Conservation (phyloP, 2,888 invertebrate genomes). For the Drosophila niveifrons region DNA sequence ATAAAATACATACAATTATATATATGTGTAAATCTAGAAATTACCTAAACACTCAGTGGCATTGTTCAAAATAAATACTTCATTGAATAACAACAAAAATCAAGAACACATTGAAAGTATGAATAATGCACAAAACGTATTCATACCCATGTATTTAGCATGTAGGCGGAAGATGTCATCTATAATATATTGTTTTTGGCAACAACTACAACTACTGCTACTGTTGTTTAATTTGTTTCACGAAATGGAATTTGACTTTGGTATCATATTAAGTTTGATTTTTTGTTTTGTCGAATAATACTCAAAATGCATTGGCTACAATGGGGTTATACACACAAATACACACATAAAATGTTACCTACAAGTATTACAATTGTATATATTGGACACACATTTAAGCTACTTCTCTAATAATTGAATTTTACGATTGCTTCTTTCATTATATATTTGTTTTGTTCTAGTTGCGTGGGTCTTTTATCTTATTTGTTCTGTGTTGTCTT, state of each 20-base stretch:
- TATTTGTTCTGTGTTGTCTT: slow-evolving; percentile 25
- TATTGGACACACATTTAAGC: slow-evolving; percentile 67
- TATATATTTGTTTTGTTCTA: slow-evolving; percentile 47
- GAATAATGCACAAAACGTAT: slow-evolving; percentile 18
- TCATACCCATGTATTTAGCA: slow-evolving; percentile 26
- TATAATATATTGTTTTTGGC: slow-evolving; percentile 54
- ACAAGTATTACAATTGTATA: slow-evolving; percentile 35
- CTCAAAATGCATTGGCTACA: slow-evolving; percentile 73
- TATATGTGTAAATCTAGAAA: slow-evolving; percentile 37
- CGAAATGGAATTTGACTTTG: slow-evolving; percentile 67
- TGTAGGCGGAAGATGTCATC: slow-evolving; percentile 48
- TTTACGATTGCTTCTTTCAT: slow-evolving; percentile 73
- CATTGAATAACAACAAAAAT: slow-evolving; percentile 55
- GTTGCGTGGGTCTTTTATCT: slow-evolving; percentile 40
- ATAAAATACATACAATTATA: slow-evolving; percentile 59
- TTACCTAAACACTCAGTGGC: slow-evolving; percentile 34
- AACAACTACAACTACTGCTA: slow-evolving; percentile 67
- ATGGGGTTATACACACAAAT: slow-evolving; percentile 52
- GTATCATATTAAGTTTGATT: slow-evolving; percentile 48
- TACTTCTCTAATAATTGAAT: slow-evolving; percentile 76
- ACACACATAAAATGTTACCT: slow-evolving; percentile 50
- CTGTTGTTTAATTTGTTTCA: slow-evolving; percentile 31
- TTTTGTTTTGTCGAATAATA: slow-evolving; percentile 56
- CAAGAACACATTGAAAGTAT: slow-evolving; percentile 44
- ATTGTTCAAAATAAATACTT: slow-evolving; percentile 69